Percentiles rank a stretch among this genome's conserved stretches.
Conservation (phyloP, 2,888 invertebrate genomes). For the Drosophila rellima region DNA sequence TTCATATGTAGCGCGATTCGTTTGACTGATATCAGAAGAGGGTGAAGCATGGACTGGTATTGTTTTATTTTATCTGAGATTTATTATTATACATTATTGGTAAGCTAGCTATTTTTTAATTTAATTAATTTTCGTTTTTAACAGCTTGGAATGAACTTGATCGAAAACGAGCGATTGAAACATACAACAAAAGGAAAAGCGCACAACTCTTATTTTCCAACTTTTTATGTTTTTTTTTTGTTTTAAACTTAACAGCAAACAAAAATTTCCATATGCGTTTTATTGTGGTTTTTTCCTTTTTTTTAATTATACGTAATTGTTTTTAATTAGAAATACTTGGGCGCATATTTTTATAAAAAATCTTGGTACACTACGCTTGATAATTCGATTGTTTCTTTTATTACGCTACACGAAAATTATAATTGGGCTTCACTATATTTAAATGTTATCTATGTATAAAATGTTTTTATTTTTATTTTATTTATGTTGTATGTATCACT, state of each 20-base stretch:
- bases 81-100: slow-evolving; percentile 50
- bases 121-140: slow-evolving; percentile 50
- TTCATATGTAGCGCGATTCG: slow-evolving; percentile 38
- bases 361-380: slow-evolving; percentile 50
- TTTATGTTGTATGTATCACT: slow-evolving; percentile 54
- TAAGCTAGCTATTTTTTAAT: slow-evolving; percentile 34
- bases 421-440: slow-evolving; percentile 50
- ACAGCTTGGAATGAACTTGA: slow-evolving; percentile 75
- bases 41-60: slow-evolving; percentile 21
- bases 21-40: slow-evolving; percentile 41
- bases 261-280: slow-evolving; percentile 62
- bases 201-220: slow-evolving; percentile 46
- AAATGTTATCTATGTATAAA: slow-evolving; percentile 69
- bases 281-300: slow-evolving; percentile 30
- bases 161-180: slow-evolving; percentile 58
- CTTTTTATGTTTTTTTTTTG: slow-evolving; percentile 28
- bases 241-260: slow-evolving; percentile 75
- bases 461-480: slow-evolving; percentile 32
- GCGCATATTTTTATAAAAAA: slow-evolving; percentile 66
- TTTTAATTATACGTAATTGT: slow-evolving; percentile 29
- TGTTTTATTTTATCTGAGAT: slow-evolving; percentile 42
- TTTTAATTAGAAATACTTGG: slow-evolving; percentile 73
- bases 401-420: slow-evolving; percentile 70
- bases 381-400: slow-evolving; percentile 61
- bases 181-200: slow-evolving; percentile 44